Evolutionary conservation across 1,140 invertebrate genomes (phyloP), one percentile per base, ranked within the genome.

Genomic region (Philotrypesis tridentata): DNA sequence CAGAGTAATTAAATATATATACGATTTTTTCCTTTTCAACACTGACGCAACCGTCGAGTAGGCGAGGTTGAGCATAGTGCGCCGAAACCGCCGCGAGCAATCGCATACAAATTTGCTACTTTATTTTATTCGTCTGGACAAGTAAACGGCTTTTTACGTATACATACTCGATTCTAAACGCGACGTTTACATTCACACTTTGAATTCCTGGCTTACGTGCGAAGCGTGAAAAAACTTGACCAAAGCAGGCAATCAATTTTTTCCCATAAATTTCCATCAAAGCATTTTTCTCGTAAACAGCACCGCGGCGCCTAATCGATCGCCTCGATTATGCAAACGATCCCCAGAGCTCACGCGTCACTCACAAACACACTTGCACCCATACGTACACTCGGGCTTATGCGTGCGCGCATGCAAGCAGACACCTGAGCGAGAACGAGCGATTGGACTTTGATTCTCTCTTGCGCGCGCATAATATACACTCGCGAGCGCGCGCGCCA

Each of bases 1-100:
- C 85, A 85, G 84, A 82, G 87, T 91, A 90, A 90, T 90, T 90
- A 87, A 90, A 91, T 90, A 90, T 88, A 90, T 88, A 90, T 87
- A 37, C 33, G 87, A 87, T 86, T 88, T 85, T 84, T 86, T 84
- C 70, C 85, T 82, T 85, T 55, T 88, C 85, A 79, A 12, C 33
- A 37, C 43, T 70, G 60, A 23, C n/a, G 43, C 12, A 48, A 5
- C 1, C 17, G 17, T 17, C 17, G 17, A 48, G n/a, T n/a, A n/a
- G n/a, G n/a, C n/a, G n/a, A n/a, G n/a, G n/a, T n/a, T n/a, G n/a
- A n/a, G n/a, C n/a, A n/a, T n/a, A 17, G 21, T 55, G 27, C 27
- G 21, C 37, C 77, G 21, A 37, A 71, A 79, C 60, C 55, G 70
- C 78, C 70, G 68, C 78, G 65, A 73, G 70, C 31, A 31, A 37